phyloP scores from a whole-genome alignment of 2,113 vertebrate species.

The Vidua chalybeata region DNA sequence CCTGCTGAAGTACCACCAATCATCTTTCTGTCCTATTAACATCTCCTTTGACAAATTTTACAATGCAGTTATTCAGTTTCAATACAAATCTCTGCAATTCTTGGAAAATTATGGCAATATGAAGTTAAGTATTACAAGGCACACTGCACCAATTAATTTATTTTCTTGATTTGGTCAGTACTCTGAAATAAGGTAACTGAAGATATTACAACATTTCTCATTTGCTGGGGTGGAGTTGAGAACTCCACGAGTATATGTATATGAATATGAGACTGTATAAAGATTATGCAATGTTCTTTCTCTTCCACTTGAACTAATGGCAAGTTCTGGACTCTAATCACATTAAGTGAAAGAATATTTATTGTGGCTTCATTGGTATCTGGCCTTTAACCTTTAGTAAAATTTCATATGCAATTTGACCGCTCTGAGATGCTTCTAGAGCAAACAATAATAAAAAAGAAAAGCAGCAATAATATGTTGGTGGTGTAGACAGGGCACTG shows the following conservation, averaged over 20 bases:
- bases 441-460: not conserved
- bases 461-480: not conserved
- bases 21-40: not conserved
- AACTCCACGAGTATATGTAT: not conserved
- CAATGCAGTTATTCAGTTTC: not conserved
- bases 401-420: not conserved
- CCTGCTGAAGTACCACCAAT: not conserved
- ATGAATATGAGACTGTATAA: not conserved
- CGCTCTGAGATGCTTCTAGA: not conserved
- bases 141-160: not conserved
- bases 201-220: not conserved
- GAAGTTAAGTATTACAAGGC: not conserved
- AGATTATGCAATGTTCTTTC: not conserved
- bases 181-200: not conserved
- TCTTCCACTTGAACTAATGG: not conserved
- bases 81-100: not conserved
- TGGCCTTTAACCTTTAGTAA: not conserved
- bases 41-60: conserved; percentile 17
- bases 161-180: not conserved
- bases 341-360: not conserved
- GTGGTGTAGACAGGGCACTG: not conserved
- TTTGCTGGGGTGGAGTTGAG: not conserved
- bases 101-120: not conserved
- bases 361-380: not conserved
- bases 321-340: not conserved